Evolutionary conservation across 2,113 vertebrate genomes (phyloP).

Genomic region (Petromus typicus): DNA sequence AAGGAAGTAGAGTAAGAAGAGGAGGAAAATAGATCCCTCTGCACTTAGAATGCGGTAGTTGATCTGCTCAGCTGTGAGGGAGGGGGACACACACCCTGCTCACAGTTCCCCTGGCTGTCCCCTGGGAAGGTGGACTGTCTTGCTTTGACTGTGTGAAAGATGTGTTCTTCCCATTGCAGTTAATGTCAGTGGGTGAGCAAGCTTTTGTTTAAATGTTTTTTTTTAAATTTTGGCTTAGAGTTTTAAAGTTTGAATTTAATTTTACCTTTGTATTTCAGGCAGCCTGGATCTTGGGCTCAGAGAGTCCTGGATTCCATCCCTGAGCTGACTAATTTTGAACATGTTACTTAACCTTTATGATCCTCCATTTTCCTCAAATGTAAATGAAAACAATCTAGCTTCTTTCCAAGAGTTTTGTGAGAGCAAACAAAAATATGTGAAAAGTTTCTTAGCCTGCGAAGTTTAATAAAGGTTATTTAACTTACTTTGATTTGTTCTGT

Average conservation of each 20-base stretch:
- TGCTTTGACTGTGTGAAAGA: background rate
- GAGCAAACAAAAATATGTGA: background rate
- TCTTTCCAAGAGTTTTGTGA: background rate
- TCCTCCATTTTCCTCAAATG: background rate
- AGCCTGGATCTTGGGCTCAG: background rate
- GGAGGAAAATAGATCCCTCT: background rate
- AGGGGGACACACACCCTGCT: constrained; percentile 29
- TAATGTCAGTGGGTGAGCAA: background rate
- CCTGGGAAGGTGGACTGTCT: background rate
- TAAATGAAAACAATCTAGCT: background rate
- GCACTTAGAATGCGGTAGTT: background rate
- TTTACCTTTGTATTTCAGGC: background rate
- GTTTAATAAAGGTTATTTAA: background rate
- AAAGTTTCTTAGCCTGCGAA: background rate
- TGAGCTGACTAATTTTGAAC: background rate
- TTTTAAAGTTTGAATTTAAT: background rate
- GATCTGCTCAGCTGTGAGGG: background rate
- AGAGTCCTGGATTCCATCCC: background rate
- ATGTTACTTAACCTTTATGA: background rate
- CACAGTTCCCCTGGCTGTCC: background rate
- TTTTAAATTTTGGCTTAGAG: background rate
- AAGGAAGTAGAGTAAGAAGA: background rate
- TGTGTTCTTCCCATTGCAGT: background rate
- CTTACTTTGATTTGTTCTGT: background rate
- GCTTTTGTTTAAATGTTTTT: background rate